Evolutionary conservation across 2,113 vertebrate species (phyloP), one percentile per base, ranked within the genome.

Genomic region (Eudyptes chrysolophus): DNA sequence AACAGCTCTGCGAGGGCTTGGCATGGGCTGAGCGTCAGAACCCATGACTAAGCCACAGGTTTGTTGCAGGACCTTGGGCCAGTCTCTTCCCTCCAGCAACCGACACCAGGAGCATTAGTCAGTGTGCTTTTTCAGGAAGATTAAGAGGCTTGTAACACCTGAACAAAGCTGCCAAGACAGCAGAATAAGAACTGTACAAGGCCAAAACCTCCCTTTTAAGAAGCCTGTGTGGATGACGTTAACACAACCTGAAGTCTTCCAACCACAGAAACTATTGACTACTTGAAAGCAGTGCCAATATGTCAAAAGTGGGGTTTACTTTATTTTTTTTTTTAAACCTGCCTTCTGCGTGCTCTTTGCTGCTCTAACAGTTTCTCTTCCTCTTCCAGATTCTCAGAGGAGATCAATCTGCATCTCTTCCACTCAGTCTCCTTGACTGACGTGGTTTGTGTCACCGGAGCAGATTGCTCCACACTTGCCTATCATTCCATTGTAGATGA

Each of bases 51-150:
- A 62, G 29, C 36, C 64, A 6, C 21, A 3, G 54, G 22, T 54
- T 38, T 29, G 36, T 7, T 12, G 34, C 64, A 5, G 32, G 32
- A 30, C 44, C 78, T 5, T 3, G 54, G 65, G 49, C 78, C 34
- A 8, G 40, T 18, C 34, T 38, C 16, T 12, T 18, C 20, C 36
- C 36, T 22, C 22, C 62, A 8, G 18, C 0, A 8, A 19, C 29
- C 19, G 10, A 4, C 6, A 1, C 68, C 5, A 30, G 10, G 7
- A 64, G 26, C 4, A 1, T 10, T 15, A 3, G 16, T 11, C 52
- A 3, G 3, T 0, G 7, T 2, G 40, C 24, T 46, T 20, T n/a
- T 74, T 32, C 1, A 0, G 24, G 42, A 88, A 25, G 54, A 30
- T 5, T 11, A 34, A 57, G 62, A 69, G 49, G 32, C 46, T 55